Conservation (phyloP, 2,888 invertebrate species). For the Saturnia japonica region DNA sequence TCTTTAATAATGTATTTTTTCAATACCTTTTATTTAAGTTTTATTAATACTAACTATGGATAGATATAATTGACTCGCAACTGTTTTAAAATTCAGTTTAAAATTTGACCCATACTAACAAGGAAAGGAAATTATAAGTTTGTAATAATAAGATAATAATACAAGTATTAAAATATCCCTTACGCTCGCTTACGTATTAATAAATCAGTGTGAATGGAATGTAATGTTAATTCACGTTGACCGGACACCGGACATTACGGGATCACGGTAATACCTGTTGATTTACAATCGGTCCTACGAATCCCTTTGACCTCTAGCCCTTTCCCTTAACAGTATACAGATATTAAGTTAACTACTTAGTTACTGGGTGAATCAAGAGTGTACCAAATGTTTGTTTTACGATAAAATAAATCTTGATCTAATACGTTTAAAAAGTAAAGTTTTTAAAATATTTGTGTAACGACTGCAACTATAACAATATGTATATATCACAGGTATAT, state of each 20-base stretch:
- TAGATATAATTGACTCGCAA: no score
- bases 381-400: not conserved
- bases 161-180: not conserved
- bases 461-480: no score
- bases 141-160: not conserved
- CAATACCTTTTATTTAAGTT: no score
- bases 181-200: constrained; percentile 50
- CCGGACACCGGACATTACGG: constrained; percentile 67
- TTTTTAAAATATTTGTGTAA: not conserved
- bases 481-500: no score
- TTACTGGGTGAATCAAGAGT: not conserved
- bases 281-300: constrained; percentile 67
- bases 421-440: not conserved
- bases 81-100: no score
- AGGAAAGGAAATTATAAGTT: no score
- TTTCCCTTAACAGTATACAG: constrained; percentile 29
- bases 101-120: no score
- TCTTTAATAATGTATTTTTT: not conserved
- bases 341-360: constrained; percentile 9
- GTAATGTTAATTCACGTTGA: constrained; percentile 61
- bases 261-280: constrained; percentile 77
- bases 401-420: not conserved
- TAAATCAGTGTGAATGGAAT: constrained; percentile 49
- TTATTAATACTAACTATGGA: no score
- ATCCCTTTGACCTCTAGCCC: constrained; percentile 45